phyloP scores from a whole-genome alignment of 2,113 vertebrate species.

The Pelmatolapia mariae region DNA sequence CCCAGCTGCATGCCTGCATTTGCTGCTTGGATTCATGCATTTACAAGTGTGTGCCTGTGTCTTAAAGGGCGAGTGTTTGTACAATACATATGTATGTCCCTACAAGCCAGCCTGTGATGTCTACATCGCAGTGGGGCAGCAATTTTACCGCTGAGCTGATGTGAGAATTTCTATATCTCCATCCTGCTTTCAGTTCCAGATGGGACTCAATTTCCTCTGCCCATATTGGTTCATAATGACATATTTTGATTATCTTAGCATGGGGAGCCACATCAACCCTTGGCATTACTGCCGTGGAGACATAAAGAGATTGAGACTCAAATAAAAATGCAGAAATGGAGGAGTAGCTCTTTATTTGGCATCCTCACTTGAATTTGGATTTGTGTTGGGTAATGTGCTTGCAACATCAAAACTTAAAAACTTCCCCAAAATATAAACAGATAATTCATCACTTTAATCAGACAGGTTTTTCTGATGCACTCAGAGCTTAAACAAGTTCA shows the following conservation, averaged over 20 bases:
- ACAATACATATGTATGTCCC: slow-evolving; percentile 1
- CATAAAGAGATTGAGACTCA: not conserved
- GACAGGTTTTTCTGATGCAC: not conserved
- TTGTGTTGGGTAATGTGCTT: not conserved
- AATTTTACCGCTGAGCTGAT: slow-evolving; percentile 34
- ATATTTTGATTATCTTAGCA: slow-evolving; percentile 38
- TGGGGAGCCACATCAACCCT: not conserved
- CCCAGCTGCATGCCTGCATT: not conserved
- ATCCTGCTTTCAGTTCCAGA: slow-evolving; percentile 30
- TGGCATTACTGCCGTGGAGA: slow-evolving; percentile 1
- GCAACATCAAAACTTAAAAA: not conserved
- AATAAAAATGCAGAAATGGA: slow-evolving; percentile 2
- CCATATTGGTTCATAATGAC: slow-evolving; percentile 36
- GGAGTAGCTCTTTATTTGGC: not conserved
- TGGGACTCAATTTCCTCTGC: slow-evolving; percentile 24
- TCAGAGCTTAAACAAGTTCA: not conserved
- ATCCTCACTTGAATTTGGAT: not conserved
- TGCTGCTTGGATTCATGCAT: slow-evolving; percentile 1
- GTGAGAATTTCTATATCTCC: slow-evolving; percentile 39
- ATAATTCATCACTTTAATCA: not conserved
- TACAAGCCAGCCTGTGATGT: not conserved
- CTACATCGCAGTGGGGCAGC: slow-evolving; percentile 13
- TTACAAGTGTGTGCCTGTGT: not conserved
- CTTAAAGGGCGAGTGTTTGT: not conserved
- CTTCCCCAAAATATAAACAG: not conserved